Evolutionary conservation across 35 echinoderm and acorn worm species (phyloP).

Genomic region (Lytechinus pictus): DNA sequence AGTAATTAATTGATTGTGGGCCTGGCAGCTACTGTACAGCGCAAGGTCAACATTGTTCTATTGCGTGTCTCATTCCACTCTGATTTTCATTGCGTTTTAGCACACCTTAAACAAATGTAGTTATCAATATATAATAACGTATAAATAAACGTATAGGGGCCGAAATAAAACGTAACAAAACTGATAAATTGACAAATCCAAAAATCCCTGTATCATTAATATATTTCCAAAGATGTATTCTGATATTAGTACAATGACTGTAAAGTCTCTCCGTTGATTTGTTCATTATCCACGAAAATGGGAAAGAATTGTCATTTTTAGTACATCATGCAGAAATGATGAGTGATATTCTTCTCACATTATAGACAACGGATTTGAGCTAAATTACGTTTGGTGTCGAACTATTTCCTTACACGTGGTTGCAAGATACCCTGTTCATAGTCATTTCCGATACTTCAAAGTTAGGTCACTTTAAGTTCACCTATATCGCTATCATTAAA

Average conservation of each 20-base stretch:
- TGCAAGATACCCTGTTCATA: not conserved
- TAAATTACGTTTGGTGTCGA: not conserved
- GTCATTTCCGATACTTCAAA: not conserved
- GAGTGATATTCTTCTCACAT: not conserved
- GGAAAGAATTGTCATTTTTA: not conserved
- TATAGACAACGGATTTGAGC: not conserved
- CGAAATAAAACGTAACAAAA: no score
- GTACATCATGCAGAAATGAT: not conserved
- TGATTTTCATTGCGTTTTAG: not conserved
- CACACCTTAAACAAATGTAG: no score
- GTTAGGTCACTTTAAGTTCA: not conserved
- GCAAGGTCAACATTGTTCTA: no score
- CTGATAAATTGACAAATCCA: no score
- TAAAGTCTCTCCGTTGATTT: not conserved
- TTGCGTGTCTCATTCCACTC: not conserved
- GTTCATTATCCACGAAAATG: not conserved
- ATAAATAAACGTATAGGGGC: not conserved
- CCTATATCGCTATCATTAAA: not conserved
- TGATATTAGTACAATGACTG: not conserved
- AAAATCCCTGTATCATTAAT: not conserved
- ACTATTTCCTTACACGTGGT: not conserved
- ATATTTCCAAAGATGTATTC: not conserved
- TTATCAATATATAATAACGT: not conserved
- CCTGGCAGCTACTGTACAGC: no score
- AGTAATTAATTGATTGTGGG: no score